These are phyloP conservation scores for Galerucella pusilla DNA, from an alignment of 2,888 invertebrate genomes.

Conservation along the genomic window DNA sequence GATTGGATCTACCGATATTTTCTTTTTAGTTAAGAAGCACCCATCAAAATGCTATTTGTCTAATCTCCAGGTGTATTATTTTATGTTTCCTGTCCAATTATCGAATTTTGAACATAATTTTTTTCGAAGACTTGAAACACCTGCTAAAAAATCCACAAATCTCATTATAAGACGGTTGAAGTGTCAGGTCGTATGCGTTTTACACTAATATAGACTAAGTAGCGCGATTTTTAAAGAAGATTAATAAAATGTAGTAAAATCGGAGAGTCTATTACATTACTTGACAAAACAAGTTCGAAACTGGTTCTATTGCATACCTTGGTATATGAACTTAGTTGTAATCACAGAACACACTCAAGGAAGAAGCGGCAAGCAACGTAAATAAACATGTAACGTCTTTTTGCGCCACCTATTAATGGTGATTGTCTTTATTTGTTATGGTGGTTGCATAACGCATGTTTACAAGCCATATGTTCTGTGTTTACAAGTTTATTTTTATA, in stretches of 20 bases:
- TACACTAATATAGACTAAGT: slow-evolving; percentile 12
- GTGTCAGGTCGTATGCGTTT: slow-evolving; percentile 9
- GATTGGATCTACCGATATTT: too few relatives aligned
- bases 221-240: neutral
- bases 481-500: too few relatives aligned
- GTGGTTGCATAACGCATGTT: too few relatives aligned
- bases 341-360: too few relatives aligned
- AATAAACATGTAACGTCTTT: too few relatives aligned
- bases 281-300: too few relatives aligned
- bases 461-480: too few relatives aligned
- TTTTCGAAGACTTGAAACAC: slow-evolving; percentile 35
- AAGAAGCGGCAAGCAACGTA: too few relatives aligned
- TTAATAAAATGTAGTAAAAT: neutral
- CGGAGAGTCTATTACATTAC: neutral
- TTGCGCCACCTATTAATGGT: too few relatives aligned
- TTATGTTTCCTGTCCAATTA: slow-evolving; percentile 29
- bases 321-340: too few relatives aligned
- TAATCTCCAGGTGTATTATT: slow-evolving; percentile 43
- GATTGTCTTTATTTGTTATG: too few relatives aligned
- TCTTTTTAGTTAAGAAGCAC: neutral
- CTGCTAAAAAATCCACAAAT: slow-evolving; percentile 41
- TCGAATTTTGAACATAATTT: slow-evolving; percentile 38
- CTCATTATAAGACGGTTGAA: slow-evolving; percentile 23
- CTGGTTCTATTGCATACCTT: too few relatives aligned
- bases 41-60: slow-evolving; percentile 31